Percentiles rank a stretch among this genome's conserved stretches.
Conservation (phyloP, 2,113 vertebrate genomes). For the Dasyurus viverrinus region DNA sequence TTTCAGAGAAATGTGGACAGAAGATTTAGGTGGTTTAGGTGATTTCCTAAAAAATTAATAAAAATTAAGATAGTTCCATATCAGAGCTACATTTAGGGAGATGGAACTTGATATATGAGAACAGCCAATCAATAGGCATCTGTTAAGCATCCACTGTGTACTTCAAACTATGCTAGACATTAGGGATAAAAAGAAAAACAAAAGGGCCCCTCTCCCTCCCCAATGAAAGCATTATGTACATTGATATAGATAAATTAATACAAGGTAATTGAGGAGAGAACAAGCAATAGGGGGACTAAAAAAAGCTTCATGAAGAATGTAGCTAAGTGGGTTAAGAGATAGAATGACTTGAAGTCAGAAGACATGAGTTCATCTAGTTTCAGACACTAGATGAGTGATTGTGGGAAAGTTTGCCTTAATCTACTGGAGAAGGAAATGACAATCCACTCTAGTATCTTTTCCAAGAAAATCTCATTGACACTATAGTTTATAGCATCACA, state of each 20-base stretch:
- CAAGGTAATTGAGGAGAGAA: background rate
- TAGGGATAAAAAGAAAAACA: background rate
- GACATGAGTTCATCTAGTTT: background rate
- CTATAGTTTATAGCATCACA: background rate
- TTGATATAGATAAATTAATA: background rate
- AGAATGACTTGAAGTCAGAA: background rate
- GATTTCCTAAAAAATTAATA: background rate
- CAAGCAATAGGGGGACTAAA: background rate
- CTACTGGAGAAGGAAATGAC: background rate
- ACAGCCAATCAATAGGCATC: background rate
- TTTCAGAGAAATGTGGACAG: background rate
- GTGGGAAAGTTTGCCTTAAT: background rate
- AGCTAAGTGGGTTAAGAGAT: background rate
- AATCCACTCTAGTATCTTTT: background rate
- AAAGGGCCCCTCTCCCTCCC: background rate
- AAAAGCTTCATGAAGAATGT: background rate
- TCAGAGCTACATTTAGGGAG: background rate
- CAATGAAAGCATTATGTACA: background rate
- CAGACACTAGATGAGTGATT: background rate
- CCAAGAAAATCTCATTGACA: background rate
- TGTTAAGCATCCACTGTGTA: background rate
- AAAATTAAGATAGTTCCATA: background rate
- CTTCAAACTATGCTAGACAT: background rate
- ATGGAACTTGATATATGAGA: background rate
- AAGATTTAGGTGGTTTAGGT: background rate